These are phyloP conservation scores for Rotaria magnacalcarata DNA, from an alignment of 2,888 invertebrate genomes.

Conservation along the genomic window DNA sequence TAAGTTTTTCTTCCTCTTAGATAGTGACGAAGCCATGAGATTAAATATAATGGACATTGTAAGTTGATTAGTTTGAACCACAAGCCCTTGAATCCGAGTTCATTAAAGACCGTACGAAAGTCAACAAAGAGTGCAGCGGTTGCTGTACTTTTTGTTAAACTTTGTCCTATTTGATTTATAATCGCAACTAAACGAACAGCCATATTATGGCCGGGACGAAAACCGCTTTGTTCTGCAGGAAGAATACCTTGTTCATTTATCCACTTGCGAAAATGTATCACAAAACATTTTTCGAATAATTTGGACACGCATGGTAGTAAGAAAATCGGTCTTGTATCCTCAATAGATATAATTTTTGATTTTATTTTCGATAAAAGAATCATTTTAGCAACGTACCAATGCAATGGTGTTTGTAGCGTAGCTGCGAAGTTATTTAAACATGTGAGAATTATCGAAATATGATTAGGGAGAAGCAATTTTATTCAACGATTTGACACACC, in stretches of 20 bases:
- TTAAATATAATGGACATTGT: too few relatives aligned
- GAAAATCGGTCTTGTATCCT: neutral
- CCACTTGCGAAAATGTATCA: neutral
- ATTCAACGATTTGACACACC: neutral
- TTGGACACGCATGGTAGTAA: neutral
- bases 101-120: too few relatives aligned
- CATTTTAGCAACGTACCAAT: conserved; percentile 9
- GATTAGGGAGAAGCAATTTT: neutral
- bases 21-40: too few relatives aligned
- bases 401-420: neutral
- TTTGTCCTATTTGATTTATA: neutral
- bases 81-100: too few relatives aligned
- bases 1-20: too few relatives aligned
- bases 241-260: neutral
- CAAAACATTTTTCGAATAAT: neutral
- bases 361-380: conserved; percentile 4
- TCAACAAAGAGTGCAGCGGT: too few relatives aligned
- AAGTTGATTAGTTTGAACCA: too few relatives aligned
- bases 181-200: neutral
- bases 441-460: neutral
- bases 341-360: neutral
- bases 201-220: neutral
- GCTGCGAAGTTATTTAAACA: neutral
- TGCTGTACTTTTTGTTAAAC: neutral
- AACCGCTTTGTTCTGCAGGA: neutral